Percentiles rank a stretch among this genome's conserved stretches.
phyloP scores from a whole-genome alignment of 2,113 vertebrate genomes.

The Dipodomys stephensi region DNA sequence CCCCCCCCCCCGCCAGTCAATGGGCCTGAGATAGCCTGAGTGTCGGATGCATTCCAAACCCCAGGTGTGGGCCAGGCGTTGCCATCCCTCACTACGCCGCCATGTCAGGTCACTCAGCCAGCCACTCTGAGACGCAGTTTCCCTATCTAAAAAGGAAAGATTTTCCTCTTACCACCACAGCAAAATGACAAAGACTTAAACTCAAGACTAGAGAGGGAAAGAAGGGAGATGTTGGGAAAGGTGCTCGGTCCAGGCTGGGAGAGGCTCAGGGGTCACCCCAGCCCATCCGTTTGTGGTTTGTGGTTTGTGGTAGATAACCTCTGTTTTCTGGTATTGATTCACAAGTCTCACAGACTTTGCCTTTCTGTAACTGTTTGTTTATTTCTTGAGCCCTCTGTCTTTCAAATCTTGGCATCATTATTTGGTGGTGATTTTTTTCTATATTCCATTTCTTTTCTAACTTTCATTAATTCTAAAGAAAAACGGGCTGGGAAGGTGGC shows the following conservation, averaged over 20 bases:
- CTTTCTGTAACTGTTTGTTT: background rate
- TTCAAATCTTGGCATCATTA: background rate
- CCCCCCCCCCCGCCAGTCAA: background rate
- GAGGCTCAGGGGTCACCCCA: background rate
- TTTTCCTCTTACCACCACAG: background rate
- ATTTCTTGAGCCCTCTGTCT: background rate
- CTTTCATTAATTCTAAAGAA: background rate
- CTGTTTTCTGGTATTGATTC: background rate
- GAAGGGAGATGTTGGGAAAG: too few relatives aligned
- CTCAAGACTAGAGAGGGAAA: background rate
- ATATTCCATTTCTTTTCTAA: background rate
- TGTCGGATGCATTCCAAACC: background rate
- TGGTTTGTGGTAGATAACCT: background rate
- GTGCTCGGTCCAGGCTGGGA: too few relatives aligned
- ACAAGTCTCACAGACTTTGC: background rate
- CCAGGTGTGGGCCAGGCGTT: fast-evolving
- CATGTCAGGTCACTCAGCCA: background rate
- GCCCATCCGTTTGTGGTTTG: background rate
- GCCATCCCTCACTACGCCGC: background rate
- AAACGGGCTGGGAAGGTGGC: too few relatives aligned
- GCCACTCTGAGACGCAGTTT: background rate
- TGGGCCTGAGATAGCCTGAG: background rate
- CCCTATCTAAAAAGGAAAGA: background rate
- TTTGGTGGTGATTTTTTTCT: background rate
- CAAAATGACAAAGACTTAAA: background rate